These are phyloP conservation scores for Schizothorax lantsangensis DNA, from an alignment of 2,797 vertebrate species.

Conservation along the genomic window DNA sequence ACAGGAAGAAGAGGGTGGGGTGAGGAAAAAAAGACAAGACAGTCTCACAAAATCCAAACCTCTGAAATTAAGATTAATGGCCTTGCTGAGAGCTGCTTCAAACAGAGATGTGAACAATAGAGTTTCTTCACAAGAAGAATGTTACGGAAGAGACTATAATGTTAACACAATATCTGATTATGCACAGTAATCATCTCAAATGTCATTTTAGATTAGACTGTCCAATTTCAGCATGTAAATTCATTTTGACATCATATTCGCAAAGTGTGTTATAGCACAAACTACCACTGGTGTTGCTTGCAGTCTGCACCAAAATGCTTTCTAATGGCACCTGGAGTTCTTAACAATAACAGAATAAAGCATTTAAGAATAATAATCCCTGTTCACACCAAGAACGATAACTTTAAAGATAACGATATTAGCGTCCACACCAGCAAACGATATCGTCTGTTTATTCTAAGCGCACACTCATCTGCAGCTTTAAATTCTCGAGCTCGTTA, in stretches of 20 bases:
- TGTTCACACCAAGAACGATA: background rate
- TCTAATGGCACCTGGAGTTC: background rate
- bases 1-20: constrained; percentile 37
- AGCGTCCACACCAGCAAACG: background rate
- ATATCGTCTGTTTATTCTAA: no score
- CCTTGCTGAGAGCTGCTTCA: constrained; percentile 58
- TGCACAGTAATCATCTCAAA: constrained; percentile 12
- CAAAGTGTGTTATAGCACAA: background rate
- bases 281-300: background rate
- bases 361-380: background rate
- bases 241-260: background rate
- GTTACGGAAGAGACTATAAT: background rate
- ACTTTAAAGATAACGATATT: background rate
- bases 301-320: constrained; percentile 11
- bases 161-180: constrained; percentile 11
- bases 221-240: background rate
- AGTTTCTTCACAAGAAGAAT: background rate
- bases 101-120: constrained; percentile 54
- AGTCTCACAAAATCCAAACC: constrained; percentile 68
- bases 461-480: no score
- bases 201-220: background rate
- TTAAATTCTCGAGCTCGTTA: no score
- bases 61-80: constrained; percentile 80
- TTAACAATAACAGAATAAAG: background rate
- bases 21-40: constrained; percentile 60